A percentile compares a stretch with the other conserved stretches of the same genome.
These are phyloP conservation scores for Epizoanthus rinbou DNA, from an alignment of 92 coral and sea anemone genomes.

Conservation along the genomic window DNA sequence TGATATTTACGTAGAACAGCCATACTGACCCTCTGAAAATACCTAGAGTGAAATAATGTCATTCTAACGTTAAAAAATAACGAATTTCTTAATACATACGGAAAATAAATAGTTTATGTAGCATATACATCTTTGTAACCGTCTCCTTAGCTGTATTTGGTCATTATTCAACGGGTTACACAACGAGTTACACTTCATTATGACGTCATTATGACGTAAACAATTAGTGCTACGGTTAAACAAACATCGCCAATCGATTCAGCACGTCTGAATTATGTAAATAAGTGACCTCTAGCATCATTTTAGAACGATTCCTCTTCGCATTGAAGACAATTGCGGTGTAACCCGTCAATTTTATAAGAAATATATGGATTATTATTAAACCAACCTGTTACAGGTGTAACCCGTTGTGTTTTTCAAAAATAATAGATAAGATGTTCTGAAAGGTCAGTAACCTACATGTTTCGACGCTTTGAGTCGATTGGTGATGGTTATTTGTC, in stretches of 20 bases:
- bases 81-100: slow-evolving; percentile 1
- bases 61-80: not conserved
- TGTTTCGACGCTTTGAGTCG: slow-evolving; percentile 3
- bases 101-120: slow-evolving; percentile 18
- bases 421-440: slow-evolving; percentile 4
- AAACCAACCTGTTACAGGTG: slow-evolving; percentile 6
- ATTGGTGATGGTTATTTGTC: slow-evolving; percentile 14
- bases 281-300: slow-evolving; percentile 7
- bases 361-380: slow-evolving; percentile 6
- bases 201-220: slow-evolving; percentile 7
- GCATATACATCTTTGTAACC: not conserved
- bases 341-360: slow-evolving; percentile 2
- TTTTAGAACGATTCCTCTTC: slow-evolving; percentile 11
- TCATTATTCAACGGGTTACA: slow-evolving; percentile 11
- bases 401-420: slow-evolving; percentile 2
- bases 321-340: not conserved
- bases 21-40: too few relatives aligned
- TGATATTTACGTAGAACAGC: too few relatives aligned
- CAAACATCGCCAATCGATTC: slow-evolving; percentile 6
- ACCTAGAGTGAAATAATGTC: too few relatives aligned
- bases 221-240: not conserved
- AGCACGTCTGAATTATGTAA: slow-evolving; percentile 14
- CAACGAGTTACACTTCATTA: slow-evolving; percentile 8
- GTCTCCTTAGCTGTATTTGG: not conserved
- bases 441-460: slow-evolving; percentile 15